phyloP scores from a whole-genome alignment of 2,113 vertebrate genomes.

The Sminthopsis crassicaudata region DNA sequence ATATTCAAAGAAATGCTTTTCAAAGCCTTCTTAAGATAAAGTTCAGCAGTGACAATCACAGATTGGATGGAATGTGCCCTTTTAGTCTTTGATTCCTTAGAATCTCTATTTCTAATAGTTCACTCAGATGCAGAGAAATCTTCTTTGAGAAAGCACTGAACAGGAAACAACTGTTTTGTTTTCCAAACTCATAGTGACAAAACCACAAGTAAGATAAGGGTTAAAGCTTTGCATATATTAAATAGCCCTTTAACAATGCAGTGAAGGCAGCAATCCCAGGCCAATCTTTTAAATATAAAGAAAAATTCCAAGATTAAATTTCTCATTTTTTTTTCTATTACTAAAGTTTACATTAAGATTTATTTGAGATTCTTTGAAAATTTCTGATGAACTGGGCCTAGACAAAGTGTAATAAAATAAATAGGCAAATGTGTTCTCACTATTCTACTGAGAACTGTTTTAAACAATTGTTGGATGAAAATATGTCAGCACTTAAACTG shows the following conservation, averaged over 20 bases:
- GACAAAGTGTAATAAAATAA: neutral
- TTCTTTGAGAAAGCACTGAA: neutral
- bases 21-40: conserved; percentile 56
- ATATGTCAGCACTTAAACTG: neutral
- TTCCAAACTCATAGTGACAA: conserved; percentile 32
- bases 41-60: conserved; percentile 61
- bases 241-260: conserved; percentile 25
- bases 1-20: conserved; percentile 64
- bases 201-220: neutral
- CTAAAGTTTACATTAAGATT: neutral
- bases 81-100: conserved; percentile 48
- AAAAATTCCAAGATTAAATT: neutral
- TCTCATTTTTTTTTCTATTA: neutral
- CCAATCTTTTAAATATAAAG: neutral
- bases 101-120: conserved; percentile 46
- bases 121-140: conserved; percentile 18
- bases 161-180: conserved; percentile 45
- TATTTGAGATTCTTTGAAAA: neutral
- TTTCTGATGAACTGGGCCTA: conserved; percentile 16
- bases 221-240: neutral
- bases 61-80: conserved; percentile 38
- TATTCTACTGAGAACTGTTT: conserved; percentile 17
- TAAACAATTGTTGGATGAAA: neutral
- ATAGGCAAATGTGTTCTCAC: neutral
- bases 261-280: neutral